Percentiles rank a stretch among this genome's conserved stretches.
phyloP scores from a whole-genome alignment of 2,888 invertebrate species.

The Xylota sylvarum region DNA sequence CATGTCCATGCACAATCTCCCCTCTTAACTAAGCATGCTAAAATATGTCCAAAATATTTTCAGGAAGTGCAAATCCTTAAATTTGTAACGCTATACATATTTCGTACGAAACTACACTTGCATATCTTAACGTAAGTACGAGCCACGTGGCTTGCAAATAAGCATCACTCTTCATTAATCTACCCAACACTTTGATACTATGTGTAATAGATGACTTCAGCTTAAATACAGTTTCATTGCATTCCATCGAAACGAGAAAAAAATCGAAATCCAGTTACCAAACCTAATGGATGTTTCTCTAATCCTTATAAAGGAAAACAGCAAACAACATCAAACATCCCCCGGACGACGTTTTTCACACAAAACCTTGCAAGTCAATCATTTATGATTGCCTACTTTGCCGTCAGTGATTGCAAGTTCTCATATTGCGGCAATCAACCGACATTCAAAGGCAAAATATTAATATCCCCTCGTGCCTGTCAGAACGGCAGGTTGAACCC shows the following conservation, averaged over 20 bases:
- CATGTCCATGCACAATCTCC: neutral
- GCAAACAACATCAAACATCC: constrained; percentile 37
- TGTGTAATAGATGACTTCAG: constrained; percentile 65
- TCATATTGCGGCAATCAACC: constrained; percentile 82
- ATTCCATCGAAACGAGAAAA: constrained; percentile 18
- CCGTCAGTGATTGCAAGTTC: constrained; percentile 74
- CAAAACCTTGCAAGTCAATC: constrained; percentile 56
- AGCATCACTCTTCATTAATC: constrained; percentile 43
- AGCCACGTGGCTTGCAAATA: constrained; percentile 66
- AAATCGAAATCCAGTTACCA: constrained; percentile 52
- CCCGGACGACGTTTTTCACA: constrained; percentile 14
- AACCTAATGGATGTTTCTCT: constrained; percentile 60
- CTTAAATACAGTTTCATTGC: constrained; percentile 62
- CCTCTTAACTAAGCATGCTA: neutral
- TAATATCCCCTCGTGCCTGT: constrained; percentile 63
- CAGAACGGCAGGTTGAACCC: constrained; percentile 65
- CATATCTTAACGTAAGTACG: constrained; percentile 18
- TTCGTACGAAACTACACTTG: constrained; percentile 18
- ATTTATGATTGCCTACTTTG: constrained; percentile 63
- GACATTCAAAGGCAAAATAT: constrained; percentile 58
- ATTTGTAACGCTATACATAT: constrained; percentile 34
- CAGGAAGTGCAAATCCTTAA: constrained; percentile 42
- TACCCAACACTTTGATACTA: constrained; percentile 49
- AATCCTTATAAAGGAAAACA: constrained; percentile 50
- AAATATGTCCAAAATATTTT: neutral